phyloP scores from a whole-genome alignment of 2,888 invertebrate genomes.

The Ceratothoa steindachneri region DNA sequence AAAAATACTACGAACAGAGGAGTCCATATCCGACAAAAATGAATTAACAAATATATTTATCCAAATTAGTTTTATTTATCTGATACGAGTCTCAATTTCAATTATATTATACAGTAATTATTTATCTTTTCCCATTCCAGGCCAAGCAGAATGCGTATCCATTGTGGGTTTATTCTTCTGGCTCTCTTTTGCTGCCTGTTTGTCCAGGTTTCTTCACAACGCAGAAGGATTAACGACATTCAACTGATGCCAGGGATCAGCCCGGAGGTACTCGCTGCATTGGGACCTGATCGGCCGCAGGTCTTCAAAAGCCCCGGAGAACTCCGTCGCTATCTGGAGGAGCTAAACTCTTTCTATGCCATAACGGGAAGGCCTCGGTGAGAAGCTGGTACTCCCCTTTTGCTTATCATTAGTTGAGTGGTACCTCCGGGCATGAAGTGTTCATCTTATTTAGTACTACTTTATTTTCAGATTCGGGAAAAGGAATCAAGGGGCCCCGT shows the following conservation, averaged over 20 bases:
- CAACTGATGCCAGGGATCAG: conserved; percentile 3
- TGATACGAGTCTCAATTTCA: no score
- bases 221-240: not conserved
- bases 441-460: no score
- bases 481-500: no score
- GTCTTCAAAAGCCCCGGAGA: conserved; percentile 57
- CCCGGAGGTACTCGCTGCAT: not conserved
- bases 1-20: no score
- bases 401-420: not conserved
- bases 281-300: conserved; percentile 53
- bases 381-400: conserved; percentile 7
- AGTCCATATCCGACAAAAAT: no score
- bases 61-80: no score
- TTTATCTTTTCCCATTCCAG: not conserved
- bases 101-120: no score
- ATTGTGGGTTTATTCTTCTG: not conserved
- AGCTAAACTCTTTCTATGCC: conserved; percentile 58
- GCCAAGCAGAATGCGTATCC: not conserved
- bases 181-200: not conserved
- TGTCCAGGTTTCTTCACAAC: not conserved
- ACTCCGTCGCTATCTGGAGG: conserved; percentile 56
- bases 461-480: no score
- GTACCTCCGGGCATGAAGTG: no score
- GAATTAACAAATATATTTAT: no score
- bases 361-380: conserved; percentile 58